Base-by-base conservation (phyloP, 2,113 vertebrate species). In the Rhizomys pruinosus region DNA sequence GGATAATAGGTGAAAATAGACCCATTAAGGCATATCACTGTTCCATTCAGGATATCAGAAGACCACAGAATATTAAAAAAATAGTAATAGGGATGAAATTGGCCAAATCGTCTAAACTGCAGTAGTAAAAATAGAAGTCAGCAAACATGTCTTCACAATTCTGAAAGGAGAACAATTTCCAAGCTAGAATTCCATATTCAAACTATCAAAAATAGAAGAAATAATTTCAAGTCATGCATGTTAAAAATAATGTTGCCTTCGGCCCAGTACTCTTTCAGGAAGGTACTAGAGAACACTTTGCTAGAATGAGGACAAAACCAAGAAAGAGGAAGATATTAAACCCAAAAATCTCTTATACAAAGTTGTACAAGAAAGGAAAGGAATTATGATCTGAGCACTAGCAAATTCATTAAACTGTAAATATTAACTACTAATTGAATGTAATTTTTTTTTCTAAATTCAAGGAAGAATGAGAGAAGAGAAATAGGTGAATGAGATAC, bases 351-450 rank as follows among this genome's bases (percentile, higher is more conserved):
- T 63, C 68, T 78, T n/a, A 52, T 1, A 44, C n/a, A 34, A 79
- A 84, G 76, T 29, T 59, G 34, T 29, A 39, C 20, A 80, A 87
- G 39, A 80, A 91, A 89, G 34, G 22, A 94, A 92, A 80, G 39
- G 59, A 63, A 11, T 16, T 37, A 81, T 7, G 63, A 90, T 52
- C 17, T 52, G 57, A 59, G 47, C 37, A 19, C 16, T 82, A 76
- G 73, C 8, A n/a, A 37, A 27, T 22, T 86, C 63, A 92, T 42
- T 79, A 55, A 85, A 68, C 71, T 90, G 20, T 71, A 94, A 94
- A 88, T n/a, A 84, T 66, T 47, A 87, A 66, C 66, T 81, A 16
- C 1, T 61, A 34, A 69, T 73, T 91, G 42, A 84, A 66, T 44
- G 2, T 80, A 66, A 66, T 72, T 29, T 63, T 32, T 12, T n/a